These are phyloP conservation scores for Telmatherina bonti DNA, from an alignment of 2,797 vertebrate species.

Conservation along the genomic window DNA sequence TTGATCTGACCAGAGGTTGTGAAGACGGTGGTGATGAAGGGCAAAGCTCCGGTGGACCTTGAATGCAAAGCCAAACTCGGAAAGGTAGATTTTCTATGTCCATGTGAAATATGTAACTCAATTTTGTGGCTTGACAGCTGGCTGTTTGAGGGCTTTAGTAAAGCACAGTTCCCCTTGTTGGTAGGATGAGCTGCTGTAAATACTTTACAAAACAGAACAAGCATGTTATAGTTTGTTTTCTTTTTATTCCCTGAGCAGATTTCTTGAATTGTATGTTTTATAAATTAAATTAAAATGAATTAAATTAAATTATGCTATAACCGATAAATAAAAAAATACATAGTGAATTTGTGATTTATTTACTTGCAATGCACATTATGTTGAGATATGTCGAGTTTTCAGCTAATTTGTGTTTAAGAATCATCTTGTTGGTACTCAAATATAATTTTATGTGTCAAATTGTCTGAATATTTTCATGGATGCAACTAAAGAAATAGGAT, in stretches of 20 bases:
- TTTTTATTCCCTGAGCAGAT: neutral
- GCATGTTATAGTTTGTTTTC: neutral
- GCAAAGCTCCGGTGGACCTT: conserved; percentile 89
- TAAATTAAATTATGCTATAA: no score
- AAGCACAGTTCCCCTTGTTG: neutral
- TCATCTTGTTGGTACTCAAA: no score
- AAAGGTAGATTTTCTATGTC: conserved; percentile 79
- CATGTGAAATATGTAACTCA: neutral
- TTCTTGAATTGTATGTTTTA: neutral
- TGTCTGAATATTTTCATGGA: no score
- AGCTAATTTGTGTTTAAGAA: no score
- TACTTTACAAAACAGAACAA: neutral
- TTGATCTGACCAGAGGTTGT: conserved; percentile 79
- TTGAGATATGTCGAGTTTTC: no score
- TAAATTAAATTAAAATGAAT: no score
- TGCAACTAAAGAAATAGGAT: no score
- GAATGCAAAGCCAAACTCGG: conserved; percentile 89
- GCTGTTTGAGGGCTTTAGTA: neutral
- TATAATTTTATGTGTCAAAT: no score
- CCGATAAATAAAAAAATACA: no score
- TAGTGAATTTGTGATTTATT: no score
- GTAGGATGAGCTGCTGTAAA: neutral
- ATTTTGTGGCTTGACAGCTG: conserved; percentile 22
- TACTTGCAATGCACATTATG: no score
- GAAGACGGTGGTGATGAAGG: conserved; percentile 89